Evolutionary conservation across 2,888 invertebrate genomes (phyloP), one percentile per base, ranked within the genome.

Genomic region (Theodoxus fluviatilis): DNA sequence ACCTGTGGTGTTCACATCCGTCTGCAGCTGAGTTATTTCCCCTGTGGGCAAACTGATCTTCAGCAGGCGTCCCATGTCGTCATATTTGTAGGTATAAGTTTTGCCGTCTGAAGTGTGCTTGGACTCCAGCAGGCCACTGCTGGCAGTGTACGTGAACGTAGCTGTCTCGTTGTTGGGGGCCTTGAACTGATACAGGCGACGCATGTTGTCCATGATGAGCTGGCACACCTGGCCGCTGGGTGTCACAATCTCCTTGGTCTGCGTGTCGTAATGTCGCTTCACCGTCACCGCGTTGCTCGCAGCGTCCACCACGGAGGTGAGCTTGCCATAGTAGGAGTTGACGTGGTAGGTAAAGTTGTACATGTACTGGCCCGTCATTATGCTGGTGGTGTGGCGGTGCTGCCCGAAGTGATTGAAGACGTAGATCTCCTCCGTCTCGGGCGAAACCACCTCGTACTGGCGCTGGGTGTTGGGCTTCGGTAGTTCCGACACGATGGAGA

Each of bases 321-420:
- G 89, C 84, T 95, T 94, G 84, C 98, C 98, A 64, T 95, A 96
- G 84, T 95, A 96, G 0, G 97, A 97, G 85, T 97, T 97, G 0
- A 97, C 95, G 79, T 95, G 96, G 89, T 98, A 98, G 33, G 96
- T 90, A 90, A 98, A 98, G 64, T 95, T 94, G 87, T 97, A 98
- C 85, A 96, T 91, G 4, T 94, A 94, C 88, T 95, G 94, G 64
- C 94, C 95, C n/a, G 97, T 97, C 63, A 97, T 94, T 73, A 98
- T 89, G 87, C 97, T 96, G 86, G 94, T 94, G 1, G 98, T 98
- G 35, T 94, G 93, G 35, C 95, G 93, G 87, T 99, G 99, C 86
- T 98, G 98, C 0, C 99, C 98, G 84, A 95, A 96, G 37, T 87
- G 78, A 76, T 88, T 88, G 80, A 89, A 89, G 12, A 84, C 78